phyloP scores from a whole-genome alignment of 2,888 invertebrate genomes.

The Drosophila mimetica region DNA sequence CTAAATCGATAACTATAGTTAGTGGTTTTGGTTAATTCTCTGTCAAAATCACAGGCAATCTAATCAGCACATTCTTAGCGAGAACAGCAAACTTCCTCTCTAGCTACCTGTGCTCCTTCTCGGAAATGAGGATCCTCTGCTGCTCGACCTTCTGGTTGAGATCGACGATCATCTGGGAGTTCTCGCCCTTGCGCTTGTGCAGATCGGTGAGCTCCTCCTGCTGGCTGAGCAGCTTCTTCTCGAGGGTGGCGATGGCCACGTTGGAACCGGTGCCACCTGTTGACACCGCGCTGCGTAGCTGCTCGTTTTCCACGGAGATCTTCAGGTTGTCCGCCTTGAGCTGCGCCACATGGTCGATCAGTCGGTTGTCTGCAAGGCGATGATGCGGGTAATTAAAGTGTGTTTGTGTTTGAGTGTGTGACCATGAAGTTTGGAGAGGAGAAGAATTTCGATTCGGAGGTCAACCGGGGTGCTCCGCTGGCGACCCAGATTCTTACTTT shows the following conservation, averaged over 20 bases:
- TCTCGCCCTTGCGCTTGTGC: slow-evolving; percentile 95
- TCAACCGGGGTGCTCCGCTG: slow-evolving; percentile 8
- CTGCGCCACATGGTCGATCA: slow-evolving; percentile 93
- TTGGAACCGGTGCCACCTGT: slow-evolving; percentile 85
- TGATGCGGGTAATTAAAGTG: slow-evolving; percentile 17
- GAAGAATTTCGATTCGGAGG: slow-evolving; percentile 3
- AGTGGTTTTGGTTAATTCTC: too few relatives aligned
- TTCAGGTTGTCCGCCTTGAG: slow-evolving; percentile 93
- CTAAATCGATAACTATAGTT: too few relatives aligned
- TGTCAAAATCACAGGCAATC: too few relatives aligned
- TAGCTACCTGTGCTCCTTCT: slow-evolving; percentile 89
- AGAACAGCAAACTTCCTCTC: too few relatives aligned
- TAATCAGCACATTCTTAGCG: too few relatives aligned
- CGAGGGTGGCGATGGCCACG: slow-evolving; percentile 88
- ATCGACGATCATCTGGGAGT: slow-evolving; percentile 96
- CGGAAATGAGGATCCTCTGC: slow-evolving; percentile 90
- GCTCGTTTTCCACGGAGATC: slow-evolving; percentile 93
- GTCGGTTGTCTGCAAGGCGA: slow-evolving; percentile 89
- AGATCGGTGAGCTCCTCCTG: slow-evolving; percentile 97
- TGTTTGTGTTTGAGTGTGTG: slow-evolving; percentile 9
- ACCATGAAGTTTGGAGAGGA: slow-evolving; percentile 12
- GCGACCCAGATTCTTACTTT: slow-evolving; percentile 87
- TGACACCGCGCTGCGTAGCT: slow-evolving; percentile 87
- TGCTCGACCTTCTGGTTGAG: slow-evolving; percentile 94
- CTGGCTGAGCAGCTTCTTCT: slow-evolving; percentile 93